phyloP scores from a whole-genome alignment of 2,113 vertebrate genomes.

The Isichthys henryi region DNA sequence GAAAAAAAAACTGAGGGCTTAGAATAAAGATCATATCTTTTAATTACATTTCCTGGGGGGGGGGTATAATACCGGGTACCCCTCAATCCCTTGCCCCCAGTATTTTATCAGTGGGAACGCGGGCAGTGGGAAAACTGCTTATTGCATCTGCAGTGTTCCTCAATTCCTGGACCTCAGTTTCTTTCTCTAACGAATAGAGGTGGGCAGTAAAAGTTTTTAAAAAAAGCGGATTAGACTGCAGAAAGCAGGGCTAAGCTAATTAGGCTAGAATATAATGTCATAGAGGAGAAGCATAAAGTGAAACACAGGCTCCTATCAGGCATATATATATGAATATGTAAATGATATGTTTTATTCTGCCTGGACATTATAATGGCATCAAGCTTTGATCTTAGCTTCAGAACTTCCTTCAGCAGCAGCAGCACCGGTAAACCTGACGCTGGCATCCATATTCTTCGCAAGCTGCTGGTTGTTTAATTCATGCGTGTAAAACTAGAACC shows the following conservation, averaged over 20 bases:
- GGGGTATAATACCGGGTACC: conserved; percentile 15
- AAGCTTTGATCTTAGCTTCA: not conserved
- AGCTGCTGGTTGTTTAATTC: not conserved
- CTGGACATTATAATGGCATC: not conserved
- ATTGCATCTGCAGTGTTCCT: conserved; percentile 19
- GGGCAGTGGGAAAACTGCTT: conserved; percentile 32
- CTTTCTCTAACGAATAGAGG: not conserved
- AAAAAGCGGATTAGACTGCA: not conserved
- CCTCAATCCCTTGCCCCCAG: conserved; percentile 8
- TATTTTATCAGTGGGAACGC: conserved; percentile 38
- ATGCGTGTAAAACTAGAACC: not conserved
- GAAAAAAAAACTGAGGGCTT: conserved; percentile 23
- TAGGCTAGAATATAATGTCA: not conserved
- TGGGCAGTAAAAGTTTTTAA: not conserved
- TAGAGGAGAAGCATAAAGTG: not conserved
- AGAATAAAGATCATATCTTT: conserved; percentile 49
- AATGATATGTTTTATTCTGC: not conserved
- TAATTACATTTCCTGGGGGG: conserved; percentile 44
- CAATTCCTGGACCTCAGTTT: conserved; percentile 20
- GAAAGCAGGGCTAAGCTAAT: not conserved
- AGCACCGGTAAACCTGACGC: not conserved
- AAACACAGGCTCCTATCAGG: no score
- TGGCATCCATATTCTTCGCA: not conserved
- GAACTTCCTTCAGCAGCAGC: not conserved
- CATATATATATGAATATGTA: conserved; percentile 1